Evolutionary conservation across 2,113 vertebrate species (phyloP).

Genomic region (Sigmodon hispidus): DNA sequence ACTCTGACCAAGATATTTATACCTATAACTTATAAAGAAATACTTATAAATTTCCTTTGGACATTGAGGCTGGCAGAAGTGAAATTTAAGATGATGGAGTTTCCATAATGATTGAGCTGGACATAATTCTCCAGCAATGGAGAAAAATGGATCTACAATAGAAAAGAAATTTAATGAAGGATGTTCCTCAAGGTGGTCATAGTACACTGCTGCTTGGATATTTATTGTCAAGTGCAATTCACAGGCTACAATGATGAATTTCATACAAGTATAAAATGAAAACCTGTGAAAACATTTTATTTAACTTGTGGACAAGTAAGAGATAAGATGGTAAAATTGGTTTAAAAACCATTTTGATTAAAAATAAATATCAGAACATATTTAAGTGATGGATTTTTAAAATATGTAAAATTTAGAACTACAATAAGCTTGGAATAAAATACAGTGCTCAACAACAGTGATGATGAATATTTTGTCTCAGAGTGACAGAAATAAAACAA

Average conservation of each 20-base stretch:
- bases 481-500: neutral
- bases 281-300: neutral
- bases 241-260: neutral
- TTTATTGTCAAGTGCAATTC: slow-evolving; percentile 2
- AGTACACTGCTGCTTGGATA: neutral
- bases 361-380: neutral
- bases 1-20: slow-evolving; percentile 57
- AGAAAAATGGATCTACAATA: neutral
- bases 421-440: neutral
- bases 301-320: neutral
- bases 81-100: slow-evolving; percentile 50
- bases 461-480: neutral
- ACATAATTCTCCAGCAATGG: neutral
- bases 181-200: neutral
- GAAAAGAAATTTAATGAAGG: neutral
- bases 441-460: neutral
- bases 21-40: slow-evolving; percentile 53
- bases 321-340: neutral
- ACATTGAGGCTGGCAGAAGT: slow-evolving; percentile 36
- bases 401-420: neutral
- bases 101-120: neutral
- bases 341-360: neutral
- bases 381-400: neutral
- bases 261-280: neutral
- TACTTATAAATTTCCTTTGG: slow-evolving; percentile 66